Evolutionary conservation across 2,113 vertebrate species (phyloP), one percentile per base, ranked within the genome.

Genomic region (Chiloscyllium plagiosum): DNA sequence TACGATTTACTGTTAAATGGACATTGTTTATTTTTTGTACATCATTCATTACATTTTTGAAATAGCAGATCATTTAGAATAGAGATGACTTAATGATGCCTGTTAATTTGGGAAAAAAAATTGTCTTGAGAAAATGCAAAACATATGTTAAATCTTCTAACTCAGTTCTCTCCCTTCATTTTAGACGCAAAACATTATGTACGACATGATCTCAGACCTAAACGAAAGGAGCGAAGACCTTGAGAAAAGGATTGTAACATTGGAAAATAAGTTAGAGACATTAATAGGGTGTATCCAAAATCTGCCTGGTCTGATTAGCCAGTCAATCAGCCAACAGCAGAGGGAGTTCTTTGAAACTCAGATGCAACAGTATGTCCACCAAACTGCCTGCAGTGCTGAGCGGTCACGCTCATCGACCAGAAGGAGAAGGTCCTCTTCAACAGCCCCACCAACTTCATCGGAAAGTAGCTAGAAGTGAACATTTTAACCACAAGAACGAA

Each of bases 161-260:
- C 96, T 0, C 26, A 96, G 95, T 96, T 93, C 96, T 95, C 96
- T 97, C 96, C 96, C 94, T 24, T 97, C 2, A 95, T 98, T 98
- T 96, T 97, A 99, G 99, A 99, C 99, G 96, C 99, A 99, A 98
- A 99, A 99, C 97, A 98, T 99, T 98, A 99, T 99, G 99, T 99
- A 99, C 96, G 99, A 99, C 97, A 98, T 99, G 98, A 99, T 99
- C 97, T 99, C 99, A 26, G 99, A 99, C 97, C 97, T 99, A 97
- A 99, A 99, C 92, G 99, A 99, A 97, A 98, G 99, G 97, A 99
- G 99, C 0, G 99, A 99, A 98, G 99, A 99, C 98, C 99, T 99
- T 97, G 99, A 99, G 98, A 99, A 99, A 98, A 98, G 99, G 98
- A 99, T 99, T 87, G 98, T 98, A 86, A 97, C 98, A 96, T 97